Base-by-base conservation (phyloP, 2,113 vertebrate species). In the Ceuthmochares aereus region DNA sequence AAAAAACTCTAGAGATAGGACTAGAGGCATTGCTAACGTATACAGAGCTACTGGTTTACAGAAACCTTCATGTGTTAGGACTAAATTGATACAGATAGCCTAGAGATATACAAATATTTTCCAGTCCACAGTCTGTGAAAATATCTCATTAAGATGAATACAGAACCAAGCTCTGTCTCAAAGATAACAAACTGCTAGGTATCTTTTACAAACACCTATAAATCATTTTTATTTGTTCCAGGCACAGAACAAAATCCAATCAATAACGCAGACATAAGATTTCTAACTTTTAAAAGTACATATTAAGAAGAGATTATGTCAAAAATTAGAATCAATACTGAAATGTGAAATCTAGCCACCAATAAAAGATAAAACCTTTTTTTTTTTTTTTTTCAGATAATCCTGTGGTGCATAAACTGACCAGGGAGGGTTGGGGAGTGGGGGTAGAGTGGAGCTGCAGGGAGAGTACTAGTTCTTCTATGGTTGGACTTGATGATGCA, bases 401-500 rank as follows among this genome's bases (percentile, higher is more conserved):
- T 51, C 5, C 49, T 49, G 17, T 6, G 1, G 10, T 59, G 7
- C 21, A 73, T 42, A 80, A 86, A 83, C 19, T 22, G 75, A 51
- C 4, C 7, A 73, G 0, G 1, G 4, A 13, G 14, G 43, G 14
- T 16, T 15, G 43, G 14, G 43, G 14, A 18, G 47, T 21, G 47
- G 47, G 21, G 51, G 25, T 26, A 12, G 51, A 27, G 51, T 20
- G 51, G 10, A 23, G 20, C 10, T 21, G 9, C 21, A 8, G 25
- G 51, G 23, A 23, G 8, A 27, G 8, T 40, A 76, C 4, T 55
- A 59, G 42, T 56, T 74, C 21, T 52, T 67, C 12, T 29, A n/a
- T n/a, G n/a, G n/a, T n/a, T n/a, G n/a, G n/a, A n/a, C n/a, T n/a
- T n/a, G n/a, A n/a, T n/a, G n/a, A n/a, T n/a, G n/a, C n/a, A n/a